Evolutionary conservation across 2,113 vertebrate genomes (phyloP).

Genomic region (Scortum barcoo): DNA sequence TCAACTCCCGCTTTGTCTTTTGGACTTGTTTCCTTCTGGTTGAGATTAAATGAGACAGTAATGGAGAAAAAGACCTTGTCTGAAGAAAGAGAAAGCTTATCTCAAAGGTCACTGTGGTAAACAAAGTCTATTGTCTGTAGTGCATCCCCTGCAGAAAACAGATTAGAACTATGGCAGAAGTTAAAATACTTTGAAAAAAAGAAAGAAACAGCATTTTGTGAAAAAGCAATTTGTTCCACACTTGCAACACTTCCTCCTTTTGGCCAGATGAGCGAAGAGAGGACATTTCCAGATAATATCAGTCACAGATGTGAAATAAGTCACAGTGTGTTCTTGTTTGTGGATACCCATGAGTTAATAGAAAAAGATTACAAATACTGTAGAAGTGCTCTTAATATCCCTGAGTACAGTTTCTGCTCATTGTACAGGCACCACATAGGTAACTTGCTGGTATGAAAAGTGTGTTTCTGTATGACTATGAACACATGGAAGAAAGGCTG

Average conservation of each 20-base stretch:
- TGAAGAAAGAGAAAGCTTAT: slow-evolving; percentile 42
- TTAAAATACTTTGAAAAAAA: slow-evolving; percentile 15
- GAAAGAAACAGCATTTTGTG: background rate
- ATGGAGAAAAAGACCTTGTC: slow-evolving; percentile 34
- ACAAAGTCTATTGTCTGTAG: slow-evolving; percentile 32
- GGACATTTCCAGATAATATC: background rate
- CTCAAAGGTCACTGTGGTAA: slow-evolving; percentile 40
- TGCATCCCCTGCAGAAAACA: slow-evolving; percentile 13
- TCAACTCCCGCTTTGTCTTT: slow-evolving; percentile 56
- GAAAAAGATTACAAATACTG: background rate
- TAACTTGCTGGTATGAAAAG: background rate
- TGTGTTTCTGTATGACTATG: background rate
- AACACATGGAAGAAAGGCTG: background rate
- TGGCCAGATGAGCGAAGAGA: background rate
- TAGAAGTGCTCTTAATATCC: background rate
- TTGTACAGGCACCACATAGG: background rate
- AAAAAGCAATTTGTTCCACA: background rate
- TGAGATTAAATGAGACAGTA: slow-evolving; percentile 42
- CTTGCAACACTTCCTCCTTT: slow-evolving; percentile 9
- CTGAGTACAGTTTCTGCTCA: background rate
- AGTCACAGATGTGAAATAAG: background rate
- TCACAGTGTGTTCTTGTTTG: background rate
- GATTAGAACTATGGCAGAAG: slow-evolving; percentile 37
- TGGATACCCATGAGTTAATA: background rate
- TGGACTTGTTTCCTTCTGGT: slow-evolving; percentile 46